These are phyloP conservation scores for Periophthalmus magnuspinnatus DNA, from an alignment of 2,797 vertebrate genomes.

Conservation along the genomic window DNA sequence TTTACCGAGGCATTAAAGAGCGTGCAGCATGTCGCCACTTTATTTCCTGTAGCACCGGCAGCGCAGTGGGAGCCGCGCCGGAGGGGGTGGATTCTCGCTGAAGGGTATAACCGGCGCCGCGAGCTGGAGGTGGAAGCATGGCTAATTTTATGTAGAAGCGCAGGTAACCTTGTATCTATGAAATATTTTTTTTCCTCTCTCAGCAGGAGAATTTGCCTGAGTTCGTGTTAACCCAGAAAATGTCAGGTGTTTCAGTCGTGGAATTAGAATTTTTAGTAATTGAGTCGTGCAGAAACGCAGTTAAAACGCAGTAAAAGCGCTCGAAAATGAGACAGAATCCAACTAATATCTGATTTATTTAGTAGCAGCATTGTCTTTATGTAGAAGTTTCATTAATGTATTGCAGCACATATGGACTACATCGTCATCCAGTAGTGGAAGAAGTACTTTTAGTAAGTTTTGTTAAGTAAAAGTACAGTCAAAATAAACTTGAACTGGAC, in stretches of 20 bases:
- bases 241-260: constrained; percentile 8
- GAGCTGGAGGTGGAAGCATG: constrained; percentile 28
- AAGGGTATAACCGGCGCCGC: constrained; percentile 43
- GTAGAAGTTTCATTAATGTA: too few relatives aligned
- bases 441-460: too few relatives aligned
- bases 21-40: constrained; percentile 58
- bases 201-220: constrained; percentile 1
- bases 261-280: constrained; percentile 7
- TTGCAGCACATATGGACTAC: too few relatives aligned
- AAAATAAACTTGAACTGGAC: too few relatives aligned
- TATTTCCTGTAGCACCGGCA: constrained; percentile 60
- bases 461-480: too few relatives aligned
- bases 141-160: constrained; percentile 41
- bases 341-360: too few relatives aligned
- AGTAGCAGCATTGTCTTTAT: too few relatives aligned
- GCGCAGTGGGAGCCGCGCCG: constrained; percentile 55
- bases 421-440: too few relatives aligned
- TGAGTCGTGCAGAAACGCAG: neutral
- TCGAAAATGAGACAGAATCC: too few relatives aligned
- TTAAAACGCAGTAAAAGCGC: too few relatives aligned
- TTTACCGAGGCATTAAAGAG: constrained; percentile 75
- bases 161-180: constrained; percentile 4
- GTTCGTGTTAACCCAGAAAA: neutral
- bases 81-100: constrained; percentile 34
- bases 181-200: neutral